Evolutionary conservation across 2,797 vertebrate genomes (phyloP).

Genomic region (Phrynocephalus guinanensis): DNA sequence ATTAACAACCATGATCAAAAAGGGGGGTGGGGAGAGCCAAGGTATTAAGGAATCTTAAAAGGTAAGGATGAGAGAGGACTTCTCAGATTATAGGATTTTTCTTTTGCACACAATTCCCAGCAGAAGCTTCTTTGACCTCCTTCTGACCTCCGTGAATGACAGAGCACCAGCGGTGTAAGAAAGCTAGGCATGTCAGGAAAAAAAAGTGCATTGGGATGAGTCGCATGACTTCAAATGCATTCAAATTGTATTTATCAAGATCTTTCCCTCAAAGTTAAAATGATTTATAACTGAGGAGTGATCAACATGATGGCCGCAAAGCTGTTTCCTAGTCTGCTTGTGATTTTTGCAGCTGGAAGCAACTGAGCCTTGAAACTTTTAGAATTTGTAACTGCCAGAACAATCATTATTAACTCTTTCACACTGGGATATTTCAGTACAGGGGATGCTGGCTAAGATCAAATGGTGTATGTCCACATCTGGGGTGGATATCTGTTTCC

Average conservation of each 20-base stretch:
- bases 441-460: too few species aligned
- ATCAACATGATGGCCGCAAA: neutral
- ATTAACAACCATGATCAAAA: constrained; percentile 37
- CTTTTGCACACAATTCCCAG: constrained; percentile 43
- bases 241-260: constrained; percentile 3
- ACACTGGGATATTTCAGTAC: neutral
- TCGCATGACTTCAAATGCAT: constrained; percentile 28
- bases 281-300: constrained; percentile 9
- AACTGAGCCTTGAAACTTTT: neutral
- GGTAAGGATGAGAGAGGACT: constrained; percentile 36
- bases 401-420: neutral
- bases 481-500: too few species aligned
- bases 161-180: constrained; percentile 19
- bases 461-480: too few species aligned
- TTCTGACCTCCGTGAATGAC: constrained; percentile 39
- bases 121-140: constrained; percentile 27
- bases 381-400: neutral
- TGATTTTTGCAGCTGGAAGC: neutral
- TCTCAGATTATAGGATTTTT: constrained; percentile 48
- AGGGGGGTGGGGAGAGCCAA: too few species aligned
- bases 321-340: neutral
- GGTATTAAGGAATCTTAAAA: constrained; percentile 47
- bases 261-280: constrained; percentile 7
- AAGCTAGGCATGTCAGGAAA: neutral
- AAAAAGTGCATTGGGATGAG: constrained; percentile 8